These are phyloP conservation scores for Bombus impatiens DNA, from an alignment of 1,140 invertebrate genomes.

Conservation along the genomic window DNA sequence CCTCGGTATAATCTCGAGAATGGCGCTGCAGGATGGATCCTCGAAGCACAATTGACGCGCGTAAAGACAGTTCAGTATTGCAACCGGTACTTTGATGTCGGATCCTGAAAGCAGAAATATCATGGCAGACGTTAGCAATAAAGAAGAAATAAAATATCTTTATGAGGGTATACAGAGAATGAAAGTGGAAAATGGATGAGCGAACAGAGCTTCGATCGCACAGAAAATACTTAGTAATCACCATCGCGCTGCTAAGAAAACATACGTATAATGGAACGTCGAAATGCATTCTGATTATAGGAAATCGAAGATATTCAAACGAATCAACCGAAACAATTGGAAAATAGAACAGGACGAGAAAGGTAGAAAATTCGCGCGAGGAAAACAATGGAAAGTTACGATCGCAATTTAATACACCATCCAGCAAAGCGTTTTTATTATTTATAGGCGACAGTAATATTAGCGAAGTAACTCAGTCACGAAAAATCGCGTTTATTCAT, in stretches of 20 bases:
- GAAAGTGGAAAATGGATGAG: not conserved
- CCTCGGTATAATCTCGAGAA: slow-evolving; percentile 93
- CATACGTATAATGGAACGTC: not conserved
- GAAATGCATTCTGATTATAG: not conserved
- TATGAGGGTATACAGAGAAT: not conserved
- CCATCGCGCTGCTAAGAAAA: not conserved
- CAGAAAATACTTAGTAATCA: not conserved
- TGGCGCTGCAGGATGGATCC: slow-evolving; percentile 92
- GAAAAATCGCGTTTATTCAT: slow-evolving; percentile 58
- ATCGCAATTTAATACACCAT: slow-evolving; percentile 11
- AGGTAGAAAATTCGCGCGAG: not conserved
- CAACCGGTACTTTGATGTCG: slow-evolving; percentile 88
- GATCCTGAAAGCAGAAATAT: slow-evolving; percentile 84
- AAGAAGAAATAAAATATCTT: not conserved
- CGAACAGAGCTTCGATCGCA: not conserved
- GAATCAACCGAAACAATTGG: not conserved
- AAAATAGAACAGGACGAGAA: not conserved
- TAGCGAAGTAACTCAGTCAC: slow-evolving; percentile 33
- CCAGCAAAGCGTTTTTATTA: slow-evolving; percentile 57
- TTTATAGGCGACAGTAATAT: slow-evolving; percentile 33
- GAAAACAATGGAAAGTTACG: not conserved
- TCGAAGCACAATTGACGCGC: slow-evolving; percentile 93
- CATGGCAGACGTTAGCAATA: slow-evolving; percentile 1
- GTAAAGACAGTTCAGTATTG: slow-evolving; percentile 92
- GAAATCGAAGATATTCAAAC: not conserved